Conservation (phyloP, 2,888 invertebrate species). For the Bombylius discolor region DNA sequence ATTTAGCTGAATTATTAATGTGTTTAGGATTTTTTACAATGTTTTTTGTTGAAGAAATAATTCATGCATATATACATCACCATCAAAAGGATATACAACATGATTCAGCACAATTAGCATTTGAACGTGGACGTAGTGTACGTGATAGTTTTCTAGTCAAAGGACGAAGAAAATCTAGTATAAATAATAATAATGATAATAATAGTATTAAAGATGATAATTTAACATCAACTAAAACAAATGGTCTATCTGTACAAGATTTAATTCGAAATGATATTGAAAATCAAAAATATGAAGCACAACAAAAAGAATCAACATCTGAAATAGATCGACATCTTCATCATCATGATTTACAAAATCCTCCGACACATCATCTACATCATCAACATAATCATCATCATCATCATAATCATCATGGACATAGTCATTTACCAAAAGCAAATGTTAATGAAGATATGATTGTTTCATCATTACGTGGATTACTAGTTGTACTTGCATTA, state of each 20-base stretch:
- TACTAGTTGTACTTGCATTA: conserved; percentile 68
- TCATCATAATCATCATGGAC: conserved; percentile 13
- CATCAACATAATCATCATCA: conserved; percentile 8
- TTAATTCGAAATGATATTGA: conserved; percentile 23
- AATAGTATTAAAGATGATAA: conserved; percentile 1
- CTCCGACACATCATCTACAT: conserved; percentile 7
- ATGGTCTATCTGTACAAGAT: conserved; percentile 22
- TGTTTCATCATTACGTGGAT: conserved; percentile 45
- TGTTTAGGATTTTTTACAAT: conserved; percentile 64
- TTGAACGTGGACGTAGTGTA: conserved; percentile 28
- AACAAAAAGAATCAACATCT: not conserved
- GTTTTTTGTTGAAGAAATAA: conserved; percentile 67
- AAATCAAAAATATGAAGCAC: conserved; percentile 14
- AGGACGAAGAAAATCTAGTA: not conserved
- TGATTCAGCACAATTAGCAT: conserved; percentile 23
- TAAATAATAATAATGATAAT: not conserved
- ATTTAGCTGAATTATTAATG: conserved; percentile 56
- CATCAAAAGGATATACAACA: conserved; percentile 33
- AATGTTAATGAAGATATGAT: conserved; percentile 29
- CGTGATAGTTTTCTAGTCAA: conserved; percentile 25
- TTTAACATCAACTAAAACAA: not conserved
- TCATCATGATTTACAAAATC: conserved; percentile 9
- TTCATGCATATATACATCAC: conserved; percentile 53
- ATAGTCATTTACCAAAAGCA: conserved; percentile 22
- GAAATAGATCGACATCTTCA: conserved; percentile 2